A percentile compares a stretch with the other conserved stretches of the same genome.
Conservation (phyloP, 2,113 vertebrate genomes). For the Rhinoderma darwinii region DNA sequence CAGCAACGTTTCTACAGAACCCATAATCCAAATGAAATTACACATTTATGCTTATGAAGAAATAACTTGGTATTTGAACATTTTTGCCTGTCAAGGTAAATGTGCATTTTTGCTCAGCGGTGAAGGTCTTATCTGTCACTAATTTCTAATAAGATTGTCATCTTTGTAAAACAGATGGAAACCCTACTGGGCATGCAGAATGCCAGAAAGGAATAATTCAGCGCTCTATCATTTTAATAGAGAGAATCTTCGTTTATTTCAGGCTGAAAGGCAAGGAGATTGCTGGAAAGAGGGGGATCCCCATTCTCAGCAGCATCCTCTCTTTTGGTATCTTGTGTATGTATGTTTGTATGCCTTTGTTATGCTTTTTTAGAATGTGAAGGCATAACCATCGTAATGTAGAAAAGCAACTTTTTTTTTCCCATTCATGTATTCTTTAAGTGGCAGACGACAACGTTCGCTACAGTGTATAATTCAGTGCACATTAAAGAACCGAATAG, state of each 20-base stretch:
- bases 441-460: too few relatives aligned
- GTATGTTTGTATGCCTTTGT: too few relatives aligned
- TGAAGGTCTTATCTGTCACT: background rate
- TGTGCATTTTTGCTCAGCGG: background rate
- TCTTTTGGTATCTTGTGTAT: background rate
- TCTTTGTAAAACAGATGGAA: slow-evolving; percentile 1
- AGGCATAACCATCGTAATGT: background rate
- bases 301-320: background rate
- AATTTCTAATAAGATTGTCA: slow-evolving; percentile 2
- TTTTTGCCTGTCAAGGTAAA: slow-evolving; percentile 14
- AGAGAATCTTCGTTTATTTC: background rate
- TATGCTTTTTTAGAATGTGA: background rate
- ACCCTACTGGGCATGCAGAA: background rate
- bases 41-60: slow-evolving; percentile 5
- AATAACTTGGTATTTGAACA: slow-evolving; percentile 6
- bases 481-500: too few relatives aligned
- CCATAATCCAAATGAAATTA: background rate
- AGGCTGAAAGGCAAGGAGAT: background rate
- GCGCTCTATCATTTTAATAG: background rate
- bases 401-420: background rate
- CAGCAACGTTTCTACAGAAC: background rate
- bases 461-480: too few relatives aligned
- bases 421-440: background rate
- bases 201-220: background rate
- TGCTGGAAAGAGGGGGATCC: background rate